Evolutionary conservation across 2,888 invertebrate species (phyloP), one percentile per base, ranked within the genome.

Genomic region (Alsophila aescularia): DNA sequence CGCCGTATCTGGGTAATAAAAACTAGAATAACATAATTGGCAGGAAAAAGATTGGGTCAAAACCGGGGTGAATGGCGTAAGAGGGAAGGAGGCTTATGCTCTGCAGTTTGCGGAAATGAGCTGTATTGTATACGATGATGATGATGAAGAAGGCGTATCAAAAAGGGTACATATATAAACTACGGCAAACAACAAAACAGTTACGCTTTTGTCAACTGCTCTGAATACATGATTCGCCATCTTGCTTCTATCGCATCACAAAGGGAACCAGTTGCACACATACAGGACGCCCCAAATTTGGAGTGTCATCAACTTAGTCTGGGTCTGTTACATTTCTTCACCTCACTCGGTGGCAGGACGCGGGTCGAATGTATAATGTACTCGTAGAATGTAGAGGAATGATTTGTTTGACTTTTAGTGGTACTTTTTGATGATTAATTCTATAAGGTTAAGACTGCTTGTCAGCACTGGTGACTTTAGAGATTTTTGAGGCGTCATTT

Each of bases 261-360:
- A 52, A 44, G 47, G 52, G 37, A 21, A 55, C 60, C 41, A 29
- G 60, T 60, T 40, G 43, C 16, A 29, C 12, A 29, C 29, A 29
- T 29, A 29, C 29, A 29, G 29, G 52, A 32, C 51, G 68, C 52
- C 58, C 68, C 67, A 69, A 71, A 70, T 75, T 70, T 64, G 67
- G 24, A 24, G 24, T 5, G 68, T 62, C 60, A 55, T 58, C 57
- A 58, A 41, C 35, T 41, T 8, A 13, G 7, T 24, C 2, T 2
- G 24, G 2, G 12, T 37, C 15, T n/a, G 21, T 21, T 29, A 49
- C 52, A 58, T 58, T 56, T 56, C 50, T 53, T 61, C 39, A 47
- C 32, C 2, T 13, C 12, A n/a, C n/a, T 12, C 32, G 32, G 1
- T 5, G 32, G 12, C 18, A 15, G 42, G 21, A 50, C 58, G 45